These are phyloP conservation scores for Halcyon senegalensis DNA, from an alignment of 2,113 vertebrate species.

Conservation along the genomic window DNA sequence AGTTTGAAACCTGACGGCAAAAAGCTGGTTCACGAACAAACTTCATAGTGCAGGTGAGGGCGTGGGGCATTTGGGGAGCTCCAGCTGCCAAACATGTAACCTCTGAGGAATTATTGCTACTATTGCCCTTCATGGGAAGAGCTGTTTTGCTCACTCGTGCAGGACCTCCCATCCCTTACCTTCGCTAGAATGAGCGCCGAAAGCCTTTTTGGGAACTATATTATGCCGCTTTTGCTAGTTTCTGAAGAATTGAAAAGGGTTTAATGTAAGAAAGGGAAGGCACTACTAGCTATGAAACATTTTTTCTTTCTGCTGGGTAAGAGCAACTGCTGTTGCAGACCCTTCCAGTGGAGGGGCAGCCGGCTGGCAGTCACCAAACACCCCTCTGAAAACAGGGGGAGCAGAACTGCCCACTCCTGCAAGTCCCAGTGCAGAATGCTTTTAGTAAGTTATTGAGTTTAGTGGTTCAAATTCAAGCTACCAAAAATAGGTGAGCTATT, in stretches of 20 bases:
- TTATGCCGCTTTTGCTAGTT: neutral
- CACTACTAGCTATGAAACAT: neutral
- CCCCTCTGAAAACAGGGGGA: neutral
- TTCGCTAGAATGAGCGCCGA: neutral
- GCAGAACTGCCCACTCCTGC: neutral
- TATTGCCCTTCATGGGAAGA: neutral
- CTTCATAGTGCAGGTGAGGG: neutral
- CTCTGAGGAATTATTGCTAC: neutral
- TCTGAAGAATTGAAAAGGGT: neutral
- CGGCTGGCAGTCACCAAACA: neutral
- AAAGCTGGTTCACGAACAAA: neutral
- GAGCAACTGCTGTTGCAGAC: neutral
- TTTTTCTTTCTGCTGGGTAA: neutral
- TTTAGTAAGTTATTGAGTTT: neutral
- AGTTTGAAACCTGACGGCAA: neutral
- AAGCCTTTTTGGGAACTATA: neutral
- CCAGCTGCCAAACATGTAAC: neutral
- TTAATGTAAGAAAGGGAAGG: neutral
- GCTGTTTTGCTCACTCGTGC: neutral
- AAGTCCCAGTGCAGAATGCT: rapidly evolving
- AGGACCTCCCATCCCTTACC: neutral
- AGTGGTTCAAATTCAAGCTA: neutral
- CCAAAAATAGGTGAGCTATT: neutral
- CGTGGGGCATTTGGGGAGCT: rapidly evolving
- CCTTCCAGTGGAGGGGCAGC: neutral